Conservation (phyloP, 2,113 vertebrate genomes). For the Psilopsiagon aurifrons region DNA sequence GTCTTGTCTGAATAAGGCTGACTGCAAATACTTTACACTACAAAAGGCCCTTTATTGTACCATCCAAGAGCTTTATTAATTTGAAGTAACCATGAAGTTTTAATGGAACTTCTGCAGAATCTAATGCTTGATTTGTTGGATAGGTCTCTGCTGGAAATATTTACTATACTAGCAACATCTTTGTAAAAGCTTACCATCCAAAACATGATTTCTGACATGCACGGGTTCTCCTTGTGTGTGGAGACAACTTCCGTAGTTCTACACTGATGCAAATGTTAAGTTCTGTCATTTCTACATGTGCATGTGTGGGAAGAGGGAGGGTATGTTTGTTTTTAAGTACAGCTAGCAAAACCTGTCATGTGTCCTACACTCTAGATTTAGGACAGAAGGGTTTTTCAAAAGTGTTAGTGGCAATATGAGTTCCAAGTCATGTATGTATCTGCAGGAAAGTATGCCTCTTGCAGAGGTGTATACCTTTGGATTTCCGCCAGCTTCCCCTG, state of each 20-base stretch:
- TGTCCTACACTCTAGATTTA: background rate
- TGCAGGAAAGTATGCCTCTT: background rate
- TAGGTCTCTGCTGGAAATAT: background rate
- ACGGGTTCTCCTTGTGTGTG: background rate
- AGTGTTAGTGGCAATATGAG: background rate
- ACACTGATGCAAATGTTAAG: background rate
- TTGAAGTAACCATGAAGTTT: background rate
- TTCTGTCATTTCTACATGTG: background rate
- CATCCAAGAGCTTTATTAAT: background rate
- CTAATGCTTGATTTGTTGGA: background rate
- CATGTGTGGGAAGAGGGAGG: slow-evolving; percentile 30
- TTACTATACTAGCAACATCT: background rate
- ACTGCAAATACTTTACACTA: background rate
- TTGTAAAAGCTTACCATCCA: background rate
- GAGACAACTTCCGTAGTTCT: background rate
- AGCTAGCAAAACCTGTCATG: background rate
- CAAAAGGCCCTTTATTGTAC: background rate
- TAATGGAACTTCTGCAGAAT: background rate
- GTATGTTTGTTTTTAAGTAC: slow-evolving; percentile 26
- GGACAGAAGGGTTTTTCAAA: background rate
- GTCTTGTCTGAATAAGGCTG: background rate
- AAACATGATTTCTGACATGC: background rate
- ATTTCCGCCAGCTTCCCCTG: background rate
- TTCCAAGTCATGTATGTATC: background rate
- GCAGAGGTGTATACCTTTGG: background rate